phyloP scores from a whole-genome alignment of 2,113 vertebrate species.

The Neodontobutis hainanensis region DNA sequence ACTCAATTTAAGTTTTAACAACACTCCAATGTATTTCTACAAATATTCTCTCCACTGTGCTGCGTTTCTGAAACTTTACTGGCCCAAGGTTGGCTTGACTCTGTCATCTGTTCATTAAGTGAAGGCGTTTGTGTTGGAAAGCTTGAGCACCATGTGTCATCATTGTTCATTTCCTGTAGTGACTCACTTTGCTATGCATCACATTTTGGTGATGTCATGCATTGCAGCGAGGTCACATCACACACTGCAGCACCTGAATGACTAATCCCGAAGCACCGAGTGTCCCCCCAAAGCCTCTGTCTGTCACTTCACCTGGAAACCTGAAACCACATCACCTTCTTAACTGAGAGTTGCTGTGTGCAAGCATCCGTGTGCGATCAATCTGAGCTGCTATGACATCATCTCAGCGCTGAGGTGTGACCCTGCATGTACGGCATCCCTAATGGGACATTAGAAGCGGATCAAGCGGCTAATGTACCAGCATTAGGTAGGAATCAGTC shows the following conservation, averaged over 20 bases:
- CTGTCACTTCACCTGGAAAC: conserved; percentile 16
- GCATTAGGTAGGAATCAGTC: conserved; percentile 73
- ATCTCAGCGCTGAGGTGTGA: conserved; percentile 71
- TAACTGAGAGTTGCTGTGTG: conserved; percentile 6
- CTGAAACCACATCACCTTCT: conserved; percentile 23
- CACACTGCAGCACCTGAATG: conserved; percentile 19
- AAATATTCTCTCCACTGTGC: too few species aligned
- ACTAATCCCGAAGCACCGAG: conserved; percentile 34
- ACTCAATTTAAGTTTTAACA: too few species aligned
- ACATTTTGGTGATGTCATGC: conserved; percentile 58
- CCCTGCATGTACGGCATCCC: conserved; percentile 76
- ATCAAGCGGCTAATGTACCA: conserved; percentile 73
- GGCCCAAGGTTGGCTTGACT: background rate
- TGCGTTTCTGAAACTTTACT: too few species aligned
- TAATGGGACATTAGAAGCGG: conserved; percentile 83
- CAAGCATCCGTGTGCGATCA: conserved; percentile 7
- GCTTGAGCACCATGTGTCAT: conserved; percentile 14
- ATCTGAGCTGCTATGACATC: conserved; percentile 79
- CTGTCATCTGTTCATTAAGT: background rate
- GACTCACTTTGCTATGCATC: conserved; percentile 31
- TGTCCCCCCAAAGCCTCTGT: background rate
- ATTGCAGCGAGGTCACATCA: conserved; percentile 40
- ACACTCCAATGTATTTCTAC: too few species aligned
- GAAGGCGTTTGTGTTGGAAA: background rate
- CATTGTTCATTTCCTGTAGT: conserved; percentile 40